Percentiles rank a stretch among this genome's conserved stretches.
These are phyloP conservation scores for Rhadinocentrus ornatus DNA, from an alignment of 2,797 vertebrate species.

Conservation along the genomic window DNA sequence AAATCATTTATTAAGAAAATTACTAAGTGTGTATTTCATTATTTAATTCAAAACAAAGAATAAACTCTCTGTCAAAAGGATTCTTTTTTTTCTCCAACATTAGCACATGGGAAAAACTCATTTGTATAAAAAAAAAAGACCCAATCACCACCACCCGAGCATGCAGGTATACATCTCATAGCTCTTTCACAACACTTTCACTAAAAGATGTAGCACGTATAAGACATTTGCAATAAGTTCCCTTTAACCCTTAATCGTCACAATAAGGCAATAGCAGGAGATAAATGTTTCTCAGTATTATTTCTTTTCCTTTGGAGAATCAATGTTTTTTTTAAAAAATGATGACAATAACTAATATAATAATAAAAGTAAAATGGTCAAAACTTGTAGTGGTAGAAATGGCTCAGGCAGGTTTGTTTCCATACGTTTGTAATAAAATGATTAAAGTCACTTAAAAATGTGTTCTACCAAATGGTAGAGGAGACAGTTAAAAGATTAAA, in stretches of 20 bases:
- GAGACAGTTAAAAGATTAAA: background rate
- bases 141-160: background rate
- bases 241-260: background rate
- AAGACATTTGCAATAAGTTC: background rate
- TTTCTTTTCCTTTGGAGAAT: too few species aligned
- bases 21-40: background rate
- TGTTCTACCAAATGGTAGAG: background rate
- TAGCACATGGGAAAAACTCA: background rate
- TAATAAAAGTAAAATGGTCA: too few species aligned
- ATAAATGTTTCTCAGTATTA: too few species aligned
- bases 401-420: background rate
- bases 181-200: slow-evolving; percentile 4
- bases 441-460: background rate
- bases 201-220: background rate
- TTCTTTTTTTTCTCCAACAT: slow-evolving; percentile 11
- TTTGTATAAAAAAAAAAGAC: too few species aligned
- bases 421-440: background rate
- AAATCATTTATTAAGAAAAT: background rate
- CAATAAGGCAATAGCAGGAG: too few species aligned
- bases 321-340: too few species aligned
- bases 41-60: slow-evolving; percentile 1
- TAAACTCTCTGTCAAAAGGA: background rate
- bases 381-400: too few species aligned
- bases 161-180: slow-evolving; percentile 41
- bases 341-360: too few species aligned